Percentiles rank a stretch among this genome's conserved stretches.
Evolutionary conservation across 2,113 vertebrate species (phyloP).

Genomic region (Chloropsis cyanopogon): DNA sequence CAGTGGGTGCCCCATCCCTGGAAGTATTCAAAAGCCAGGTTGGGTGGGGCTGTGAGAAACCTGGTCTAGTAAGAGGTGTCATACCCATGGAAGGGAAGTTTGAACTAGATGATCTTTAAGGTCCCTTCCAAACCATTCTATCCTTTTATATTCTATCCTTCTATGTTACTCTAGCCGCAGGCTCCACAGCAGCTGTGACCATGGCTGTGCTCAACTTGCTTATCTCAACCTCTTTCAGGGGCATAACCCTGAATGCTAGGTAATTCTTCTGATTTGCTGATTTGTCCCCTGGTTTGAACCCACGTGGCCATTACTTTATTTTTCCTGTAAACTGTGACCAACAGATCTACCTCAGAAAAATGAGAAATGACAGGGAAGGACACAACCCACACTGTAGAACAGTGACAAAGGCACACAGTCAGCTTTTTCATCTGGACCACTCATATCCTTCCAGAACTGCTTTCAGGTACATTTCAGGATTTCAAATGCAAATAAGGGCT

Average conservation of each 20-base stretch:
- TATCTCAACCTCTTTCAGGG: not conserved
- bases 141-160: not conserved
- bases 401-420: not conserved
- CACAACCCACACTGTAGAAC: not conserved
- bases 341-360: not conserved
- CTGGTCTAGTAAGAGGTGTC: not conserved
- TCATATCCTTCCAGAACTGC: not conserved
- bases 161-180: not conserved
- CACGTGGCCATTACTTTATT: not conserved
- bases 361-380: not conserved
- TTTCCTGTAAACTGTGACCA: not conserved
- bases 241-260: not conserved
- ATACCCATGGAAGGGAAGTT: not conserved
- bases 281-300: not conserved
- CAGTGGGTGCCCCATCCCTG: not conserved
- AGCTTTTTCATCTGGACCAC: not conserved
- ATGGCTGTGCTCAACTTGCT: not conserved
- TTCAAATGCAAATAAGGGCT: not conserved
- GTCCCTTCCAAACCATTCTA: not conserved
- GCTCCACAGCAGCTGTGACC: not conserved
- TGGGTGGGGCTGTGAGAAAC: not conserved
- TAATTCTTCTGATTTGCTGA: not conserved
- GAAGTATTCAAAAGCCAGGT: not conserved
- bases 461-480: not conserved
- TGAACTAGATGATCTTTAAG: not conserved